Evolutionary conservation across 2,888 invertebrate genomes (phyloP).

Genomic region (Sinelater perroti): DNA sequence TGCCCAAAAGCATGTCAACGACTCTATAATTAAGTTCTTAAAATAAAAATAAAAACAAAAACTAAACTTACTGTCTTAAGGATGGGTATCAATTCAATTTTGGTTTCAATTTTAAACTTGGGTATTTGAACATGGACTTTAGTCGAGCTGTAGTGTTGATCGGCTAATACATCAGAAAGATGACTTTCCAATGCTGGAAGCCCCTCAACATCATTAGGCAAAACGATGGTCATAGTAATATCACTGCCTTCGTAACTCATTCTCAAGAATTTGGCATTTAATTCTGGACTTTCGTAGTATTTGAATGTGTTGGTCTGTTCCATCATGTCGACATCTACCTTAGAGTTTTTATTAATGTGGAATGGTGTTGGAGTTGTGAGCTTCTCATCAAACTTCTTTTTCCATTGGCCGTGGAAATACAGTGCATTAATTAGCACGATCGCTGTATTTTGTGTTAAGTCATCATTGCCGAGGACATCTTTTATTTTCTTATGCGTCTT

Average conservation of each 20-base stretch:
- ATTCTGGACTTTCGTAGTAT: slow-evolving; percentile 21
- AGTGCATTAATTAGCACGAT: slow-evolving; percentile 55
- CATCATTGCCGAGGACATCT: slow-evolving; percentile 46
- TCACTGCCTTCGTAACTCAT: slow-evolving; percentile 45
- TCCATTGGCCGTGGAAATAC: slow-evolving; percentile 54
- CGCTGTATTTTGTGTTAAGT: slow-evolving; percentile 43
- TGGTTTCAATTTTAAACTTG: slow-evolving; percentile 9
- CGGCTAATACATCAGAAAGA: slow-evolving; percentile 30
- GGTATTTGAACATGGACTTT: slow-evolving; percentile 9
- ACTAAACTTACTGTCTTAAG: slow-evolving; percentile 17
- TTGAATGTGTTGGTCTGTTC: slow-evolving; percentile 45
- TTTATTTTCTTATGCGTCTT: slow-evolving; percentile 53
- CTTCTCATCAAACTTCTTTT: slow-evolving; percentile 36
- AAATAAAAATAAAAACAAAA: no score
- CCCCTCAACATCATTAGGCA: slow-evolving; percentile 41
- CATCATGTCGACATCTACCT: slow-evolving; percentile 51
- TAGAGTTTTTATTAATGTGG: slow-evolving; percentile 38
- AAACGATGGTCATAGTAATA: slow-evolving; percentile 40
- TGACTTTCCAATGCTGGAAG: slow-evolving; percentile 35
- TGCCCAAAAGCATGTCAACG: no score
- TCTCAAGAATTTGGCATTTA: slow-evolving; percentile 50
- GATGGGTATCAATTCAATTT: slow-evolving; percentile 15
- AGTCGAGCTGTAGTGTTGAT: neutral
- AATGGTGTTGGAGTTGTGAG: slow-evolving; percentile 46
- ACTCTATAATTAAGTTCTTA: no score